Evolutionary conservation across 2,113 vertebrate species (phyloP), one percentile per base, ranked within the genome.

Genomic region (human (Homo sapiens)): DNA sequence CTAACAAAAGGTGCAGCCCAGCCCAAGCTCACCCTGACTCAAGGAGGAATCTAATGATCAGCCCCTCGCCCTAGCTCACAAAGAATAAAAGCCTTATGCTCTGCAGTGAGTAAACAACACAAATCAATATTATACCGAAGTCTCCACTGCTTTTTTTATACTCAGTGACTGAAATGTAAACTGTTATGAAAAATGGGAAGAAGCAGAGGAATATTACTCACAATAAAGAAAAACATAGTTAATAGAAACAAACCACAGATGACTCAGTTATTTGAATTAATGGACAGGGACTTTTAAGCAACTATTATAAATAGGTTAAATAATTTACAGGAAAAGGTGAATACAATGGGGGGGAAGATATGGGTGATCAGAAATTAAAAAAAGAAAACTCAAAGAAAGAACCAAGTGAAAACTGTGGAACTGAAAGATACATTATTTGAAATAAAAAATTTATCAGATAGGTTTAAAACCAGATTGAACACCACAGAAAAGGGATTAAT

Each of bases 201-300:
- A 72, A 52, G 32, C 45, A 93, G 64, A 55, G n/a, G 70, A 70
- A 80, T 85, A 5, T 61, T 43, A 88, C 22, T 14, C 35, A 68
- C 75, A 72, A 90, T 93, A 92, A 89, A 83, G 90, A 35, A 93
- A 82, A 93, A 96, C n/a, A 78, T 13, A 48, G n/a, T 30, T 50
- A 87, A 76, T 23, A 59, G 75, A 66, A 88, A 45, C 76, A 97
- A 94, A 84, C n/a, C 78, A 84, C 45, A 79, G 57, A 70, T 80
- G 40, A 64, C 40, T 90, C 35, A 23, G 10, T 83, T 90, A 82
- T 76, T 95, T 23, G 70, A 95, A 88, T 83, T 61, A 84, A 43
- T 45, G 83, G 27, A 45, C n/a, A 89, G 38, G 72, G 81, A 93
- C 68, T 68, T 94, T 45, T 35, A 90, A 75, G 55, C 66, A 91